Conservation (phyloP, 2,113 vertebrate species). For the Anhinga anhinga region DNA sequence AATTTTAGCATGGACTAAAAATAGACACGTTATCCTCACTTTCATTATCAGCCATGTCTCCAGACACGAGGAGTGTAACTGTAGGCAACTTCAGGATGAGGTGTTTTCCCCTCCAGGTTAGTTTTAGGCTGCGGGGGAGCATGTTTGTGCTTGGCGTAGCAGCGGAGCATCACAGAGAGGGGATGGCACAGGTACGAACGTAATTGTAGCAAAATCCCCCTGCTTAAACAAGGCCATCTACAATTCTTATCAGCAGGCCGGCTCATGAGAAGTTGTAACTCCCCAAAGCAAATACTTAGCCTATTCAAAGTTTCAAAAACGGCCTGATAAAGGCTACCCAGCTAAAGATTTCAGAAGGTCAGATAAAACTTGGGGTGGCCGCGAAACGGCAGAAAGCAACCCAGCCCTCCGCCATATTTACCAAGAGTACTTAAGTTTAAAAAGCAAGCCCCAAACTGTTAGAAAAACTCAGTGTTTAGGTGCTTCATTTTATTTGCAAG, state of each 20-base stretch:
- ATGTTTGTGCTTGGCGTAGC: rapidly evolving
- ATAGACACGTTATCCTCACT: background rate
- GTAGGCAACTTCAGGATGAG: background rate
- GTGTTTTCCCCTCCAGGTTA: background rate
- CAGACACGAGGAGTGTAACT: background rate
- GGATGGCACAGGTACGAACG: background rate
- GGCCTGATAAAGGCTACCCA: background rate
- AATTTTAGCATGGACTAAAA: background rate
- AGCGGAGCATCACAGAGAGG: rapidly evolving
- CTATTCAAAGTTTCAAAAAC: background rate
- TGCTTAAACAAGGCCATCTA: background rate
- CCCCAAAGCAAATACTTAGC: background rate
- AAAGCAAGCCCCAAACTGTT: background rate
- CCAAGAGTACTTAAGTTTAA: background rate
- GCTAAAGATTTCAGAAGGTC: background rate
- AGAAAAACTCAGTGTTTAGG: rapidly evolving
- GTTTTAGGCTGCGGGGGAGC: background rate
- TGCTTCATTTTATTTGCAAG: background rate
- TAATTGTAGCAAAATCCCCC: background rate
- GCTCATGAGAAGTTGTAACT: background rate
- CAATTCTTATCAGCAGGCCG: background rate
- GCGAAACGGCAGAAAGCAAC: background rate
- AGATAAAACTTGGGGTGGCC: background rate
- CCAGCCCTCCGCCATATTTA: background rate
- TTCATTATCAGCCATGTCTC: background rate